Percentiles rank a stretch among this genome's conserved stretches.
These are phyloP conservation scores for Galerucella calmariensis DNA, from an alignment of 2,888 invertebrate species.

Conservation along the genomic window DNA sequence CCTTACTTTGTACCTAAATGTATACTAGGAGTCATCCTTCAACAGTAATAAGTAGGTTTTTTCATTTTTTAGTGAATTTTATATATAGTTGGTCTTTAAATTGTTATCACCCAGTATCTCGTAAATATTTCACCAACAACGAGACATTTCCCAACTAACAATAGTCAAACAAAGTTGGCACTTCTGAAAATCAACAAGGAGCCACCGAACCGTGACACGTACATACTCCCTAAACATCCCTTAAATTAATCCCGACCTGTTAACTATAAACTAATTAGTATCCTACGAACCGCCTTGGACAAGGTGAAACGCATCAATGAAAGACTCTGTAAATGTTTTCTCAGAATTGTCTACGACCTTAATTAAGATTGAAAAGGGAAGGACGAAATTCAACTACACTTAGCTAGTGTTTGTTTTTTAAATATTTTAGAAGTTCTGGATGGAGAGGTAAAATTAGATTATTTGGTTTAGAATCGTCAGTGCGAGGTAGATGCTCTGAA, in stretches of 20 bases:
- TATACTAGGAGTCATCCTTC: background rate
- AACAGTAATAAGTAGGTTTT: too few relatives aligned
- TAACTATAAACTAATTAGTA: background rate
- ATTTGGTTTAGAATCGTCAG: background rate
- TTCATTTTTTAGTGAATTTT: too few relatives aligned
- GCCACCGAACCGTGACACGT: background rate
- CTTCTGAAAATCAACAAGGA: background rate
- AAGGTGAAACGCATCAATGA: background rate
- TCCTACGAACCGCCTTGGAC: background rate
- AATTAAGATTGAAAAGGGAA: background rate
- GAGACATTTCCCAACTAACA: background rate
- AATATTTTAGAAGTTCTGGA: too few relatives aligned
- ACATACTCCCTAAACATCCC: background rate
- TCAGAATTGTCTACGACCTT: background rate
- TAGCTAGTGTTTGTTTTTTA: too few relatives aligned
- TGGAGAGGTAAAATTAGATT: background rate
- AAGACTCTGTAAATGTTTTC: background rate
- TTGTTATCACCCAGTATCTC: background rate
- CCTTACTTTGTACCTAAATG: conserved; percentile 30
- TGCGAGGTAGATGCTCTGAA: background rate
- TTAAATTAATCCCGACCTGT: background rate
- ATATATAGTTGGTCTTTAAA: too few relatives aligned
- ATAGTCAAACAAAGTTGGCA: background rate
- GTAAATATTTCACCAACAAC: background rate
- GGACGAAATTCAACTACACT: background rate